These are phyloP conservation scores for Anisognathus igniventris DNA, from an alignment of 2,797 vertebrate genomes.

Conservation along the genomic window DNA sequence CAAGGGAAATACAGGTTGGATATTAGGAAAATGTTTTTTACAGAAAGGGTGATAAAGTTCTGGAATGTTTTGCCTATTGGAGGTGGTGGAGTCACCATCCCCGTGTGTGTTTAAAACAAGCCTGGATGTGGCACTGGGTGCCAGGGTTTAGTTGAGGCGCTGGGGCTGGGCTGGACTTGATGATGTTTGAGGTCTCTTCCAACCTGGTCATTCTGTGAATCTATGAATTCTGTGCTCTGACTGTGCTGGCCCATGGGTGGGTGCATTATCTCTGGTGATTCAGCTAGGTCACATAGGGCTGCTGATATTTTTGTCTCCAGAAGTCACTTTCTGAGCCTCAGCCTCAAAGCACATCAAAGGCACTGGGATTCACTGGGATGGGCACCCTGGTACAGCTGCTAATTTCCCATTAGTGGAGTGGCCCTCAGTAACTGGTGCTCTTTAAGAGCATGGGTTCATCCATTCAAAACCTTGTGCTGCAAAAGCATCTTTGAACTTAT, in stretches of 20 bases:
- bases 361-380: not conserved
- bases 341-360: not conserved
- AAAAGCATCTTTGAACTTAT: not conserved
- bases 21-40: not conserved
- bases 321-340: not conserved
- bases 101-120: not conserved
- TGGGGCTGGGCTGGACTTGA: not conserved
- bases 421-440: not conserved
- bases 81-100: not conserved
- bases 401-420: not conserved
- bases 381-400: not conserved
- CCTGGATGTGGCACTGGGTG: not conserved
- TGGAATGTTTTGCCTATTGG: accelerated
- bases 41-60: no score
- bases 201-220: accelerated
- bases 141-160: not conserved
- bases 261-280: not conserved
- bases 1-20: no score
- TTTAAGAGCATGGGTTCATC: not conserved
- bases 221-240: not conserved
- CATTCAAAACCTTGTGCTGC: not conserved
- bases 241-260: not conserved
- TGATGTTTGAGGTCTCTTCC: not conserved
- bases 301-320: not conserved
- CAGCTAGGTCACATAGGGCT: not conserved